Evolutionary conservation across 2,888 invertebrate genomes (phyloP).

Genomic region (Eudemis profundana): DNA sequence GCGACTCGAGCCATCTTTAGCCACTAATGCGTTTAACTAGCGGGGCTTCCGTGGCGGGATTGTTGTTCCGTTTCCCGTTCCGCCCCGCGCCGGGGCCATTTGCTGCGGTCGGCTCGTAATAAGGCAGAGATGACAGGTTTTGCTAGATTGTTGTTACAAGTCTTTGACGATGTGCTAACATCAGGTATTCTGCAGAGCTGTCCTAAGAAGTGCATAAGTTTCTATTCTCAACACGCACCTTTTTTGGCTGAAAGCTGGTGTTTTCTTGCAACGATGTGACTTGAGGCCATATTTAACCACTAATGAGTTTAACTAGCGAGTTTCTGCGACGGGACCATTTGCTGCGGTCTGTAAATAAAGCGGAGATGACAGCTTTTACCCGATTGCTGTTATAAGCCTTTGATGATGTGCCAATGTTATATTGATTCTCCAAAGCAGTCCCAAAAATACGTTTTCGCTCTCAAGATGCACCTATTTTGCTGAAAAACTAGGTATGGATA

Average conservation of each 20-base stretch:
- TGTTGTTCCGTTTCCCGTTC: neutral
- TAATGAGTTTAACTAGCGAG: constrained; percentile 11
- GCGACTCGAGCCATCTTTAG: neutral
- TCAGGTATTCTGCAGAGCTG: too few relatives aligned
- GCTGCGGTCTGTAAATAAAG: constrained; percentile 8
- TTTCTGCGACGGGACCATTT: constrained; percentile 4
- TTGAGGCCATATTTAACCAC: neutral
- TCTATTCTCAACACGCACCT: too few relatives aligned
- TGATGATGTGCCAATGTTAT: too few relatives aligned
- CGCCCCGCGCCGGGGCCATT: neutral
- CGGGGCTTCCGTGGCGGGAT: constrained; percentile 3
- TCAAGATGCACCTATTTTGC: too few relatives aligned
- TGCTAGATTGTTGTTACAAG: neutral
- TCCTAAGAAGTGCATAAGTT: too few relatives aligned
- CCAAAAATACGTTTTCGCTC: too few relatives aligned
- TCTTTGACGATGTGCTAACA: too few relatives aligned
- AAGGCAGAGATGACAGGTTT: neutral
- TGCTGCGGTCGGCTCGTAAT: constrained; percentile 8
- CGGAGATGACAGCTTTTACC: neutral
- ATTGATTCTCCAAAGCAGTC: too few relatives aligned
- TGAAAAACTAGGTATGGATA: too few relatives aligned
- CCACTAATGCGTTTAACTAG: constrained; percentile 14
- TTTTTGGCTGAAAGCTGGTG: too few relatives aligned
- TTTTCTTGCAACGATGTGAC: neutral
- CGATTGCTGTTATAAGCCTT: neutral